Evolutionary conservation across 37 sponge, comb jelly and placozoan genomes (phyloP).

Genomic region (Mnemiopsis leidyi): DNA sequence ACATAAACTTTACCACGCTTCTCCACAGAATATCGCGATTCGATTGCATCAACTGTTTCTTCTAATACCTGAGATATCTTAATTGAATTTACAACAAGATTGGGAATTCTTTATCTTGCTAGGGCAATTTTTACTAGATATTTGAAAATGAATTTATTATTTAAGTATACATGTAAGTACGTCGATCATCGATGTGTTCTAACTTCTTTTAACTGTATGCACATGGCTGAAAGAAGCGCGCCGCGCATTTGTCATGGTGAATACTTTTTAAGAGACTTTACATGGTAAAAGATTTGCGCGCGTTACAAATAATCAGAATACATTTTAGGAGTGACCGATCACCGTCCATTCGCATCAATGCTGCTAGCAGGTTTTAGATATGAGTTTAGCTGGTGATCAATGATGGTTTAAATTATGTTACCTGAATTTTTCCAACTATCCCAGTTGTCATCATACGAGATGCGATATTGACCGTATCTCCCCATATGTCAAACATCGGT

Average conservation of each 20-base stretch:
- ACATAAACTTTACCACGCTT: constrained; percentile 1
- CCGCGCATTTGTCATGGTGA: neutral
- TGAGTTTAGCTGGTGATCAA: no score
- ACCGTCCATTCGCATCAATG: neutral
- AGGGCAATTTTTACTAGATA: no score
- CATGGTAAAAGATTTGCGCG: neutral
- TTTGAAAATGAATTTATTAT: no score
- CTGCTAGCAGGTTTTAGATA: no score
- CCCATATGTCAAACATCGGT: constrained; percentile 52
- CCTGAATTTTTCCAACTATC: constrained; percentile 32
- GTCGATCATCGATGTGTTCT: no score
- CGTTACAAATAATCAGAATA: neutral
- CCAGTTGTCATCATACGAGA: constrained; percentile 55
- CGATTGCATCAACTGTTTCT: neutral
- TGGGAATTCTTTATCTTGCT: no score
- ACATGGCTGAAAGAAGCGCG: no score
- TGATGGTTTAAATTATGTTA: no score
- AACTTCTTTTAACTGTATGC: no score
- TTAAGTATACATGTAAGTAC: no score
- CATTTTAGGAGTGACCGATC: neutral
- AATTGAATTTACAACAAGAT: no score
- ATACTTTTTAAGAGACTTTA: neutral
- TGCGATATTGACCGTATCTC: constrained; percentile 29
- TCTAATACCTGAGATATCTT: neutral
- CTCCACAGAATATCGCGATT: neutral